Conservation (phyloP, 2,888 invertebrate species). For the Arenicola marina region DNA sequence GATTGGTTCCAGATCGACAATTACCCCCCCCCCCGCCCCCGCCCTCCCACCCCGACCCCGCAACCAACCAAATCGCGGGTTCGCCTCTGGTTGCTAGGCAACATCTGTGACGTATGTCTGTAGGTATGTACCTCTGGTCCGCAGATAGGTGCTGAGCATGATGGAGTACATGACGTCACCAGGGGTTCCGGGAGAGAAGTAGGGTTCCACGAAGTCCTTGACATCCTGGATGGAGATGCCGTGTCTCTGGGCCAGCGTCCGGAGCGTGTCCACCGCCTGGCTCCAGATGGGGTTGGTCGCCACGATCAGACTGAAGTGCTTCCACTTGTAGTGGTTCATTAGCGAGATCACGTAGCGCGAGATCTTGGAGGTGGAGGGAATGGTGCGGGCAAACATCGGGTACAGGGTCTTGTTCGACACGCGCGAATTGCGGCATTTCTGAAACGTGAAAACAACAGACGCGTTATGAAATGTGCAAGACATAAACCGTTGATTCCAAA, state of each 20-base stretch:
- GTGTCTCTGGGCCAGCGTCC: neutral
- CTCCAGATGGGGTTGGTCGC: neutral
- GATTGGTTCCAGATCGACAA: too few species aligned
- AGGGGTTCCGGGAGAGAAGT: neutral
- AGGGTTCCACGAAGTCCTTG: neutral
- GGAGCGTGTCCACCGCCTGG: neutral
- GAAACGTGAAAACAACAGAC: conserved; percentile 3
- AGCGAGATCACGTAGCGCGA: conserved; percentile 20
- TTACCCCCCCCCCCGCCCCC: too few species aligned
- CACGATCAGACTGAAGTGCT: neutral
- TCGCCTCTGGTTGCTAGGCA: too few species aligned
- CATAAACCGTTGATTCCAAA: too few species aligned
- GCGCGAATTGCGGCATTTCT: conserved; percentile 24
- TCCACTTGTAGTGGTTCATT: conserved; percentile 13
- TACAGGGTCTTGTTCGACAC: conserved; percentile 20
- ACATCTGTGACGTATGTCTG: too few species aligned
- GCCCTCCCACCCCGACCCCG: too few species aligned
- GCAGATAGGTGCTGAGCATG: neutral
- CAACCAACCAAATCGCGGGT: too few species aligned
- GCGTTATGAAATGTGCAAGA: too few species aligned
- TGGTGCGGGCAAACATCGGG: conserved; percentile 25
- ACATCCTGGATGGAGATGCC: neutral
- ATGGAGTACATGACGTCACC: neutral
- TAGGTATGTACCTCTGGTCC: neutral
- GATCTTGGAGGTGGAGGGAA: conserved; percentile 25